Percentiles rank a stretch among this genome's conserved stretches.
These are phyloP conservation scores for Chaunax sp. DNA, from an alignment of 2,797 vertebrate species.

Conservation along the genomic window DNA sequence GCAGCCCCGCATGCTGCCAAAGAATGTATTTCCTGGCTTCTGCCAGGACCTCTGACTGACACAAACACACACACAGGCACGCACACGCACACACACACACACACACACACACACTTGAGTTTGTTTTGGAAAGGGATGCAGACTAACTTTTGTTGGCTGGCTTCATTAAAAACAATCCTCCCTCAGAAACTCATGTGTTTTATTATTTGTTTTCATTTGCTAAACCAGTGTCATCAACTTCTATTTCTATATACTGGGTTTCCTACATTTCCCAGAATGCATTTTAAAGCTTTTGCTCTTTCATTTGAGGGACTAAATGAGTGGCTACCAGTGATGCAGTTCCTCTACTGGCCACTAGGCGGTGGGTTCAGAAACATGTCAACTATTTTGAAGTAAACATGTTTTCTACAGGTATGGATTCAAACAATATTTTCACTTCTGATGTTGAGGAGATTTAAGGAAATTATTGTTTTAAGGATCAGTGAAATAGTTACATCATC, in stretches of 20 bases:
- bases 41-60: slow-evolving; percentile 20
- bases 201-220: too few species aligned
- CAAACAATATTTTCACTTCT: neutral
- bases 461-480: too few species aligned
- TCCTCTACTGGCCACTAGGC: neutral
- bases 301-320: neutral
- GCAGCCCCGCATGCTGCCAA: slow-evolving; percentile 62
- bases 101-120: neutral
- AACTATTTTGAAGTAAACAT: neutral
- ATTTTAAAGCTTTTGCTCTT: neutral
- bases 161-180: neutral
- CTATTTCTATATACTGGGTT: neutral
- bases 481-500: neutral
- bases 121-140: neutral
- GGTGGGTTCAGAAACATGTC: neutral
- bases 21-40: slow-evolving; percentile 72
- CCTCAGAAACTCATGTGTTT: neutral
- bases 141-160: too few species aligned
- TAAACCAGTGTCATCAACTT: neutral
- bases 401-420: neutral
- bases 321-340: neutral
- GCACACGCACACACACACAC: slow-evolving; percentile 10
- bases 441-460: too few species aligned
- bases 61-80: slow-evolving; percentile 16
- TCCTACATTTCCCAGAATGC: slow-evolving; percentile 1